Percentiles rank a stretch among this genome's conserved stretches.
Evolutionary conservation across 2,113 vertebrate species (phyloP).

Genomic region (Tympanuchus pallidicinctus): DNA sequence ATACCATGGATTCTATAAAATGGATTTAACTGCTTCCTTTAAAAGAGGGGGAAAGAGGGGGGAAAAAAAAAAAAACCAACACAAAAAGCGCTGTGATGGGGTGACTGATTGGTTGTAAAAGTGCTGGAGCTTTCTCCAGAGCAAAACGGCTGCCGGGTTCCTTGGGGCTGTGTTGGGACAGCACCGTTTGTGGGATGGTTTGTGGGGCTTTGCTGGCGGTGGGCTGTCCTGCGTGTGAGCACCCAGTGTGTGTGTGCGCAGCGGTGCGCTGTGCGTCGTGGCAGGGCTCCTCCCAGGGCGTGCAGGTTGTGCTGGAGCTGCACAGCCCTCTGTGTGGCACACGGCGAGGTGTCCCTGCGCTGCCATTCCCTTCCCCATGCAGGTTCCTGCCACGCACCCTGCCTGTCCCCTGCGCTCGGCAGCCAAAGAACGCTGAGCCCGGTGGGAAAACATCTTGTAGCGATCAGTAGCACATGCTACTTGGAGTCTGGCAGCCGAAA

Average conservation of each 20-base stretch:
- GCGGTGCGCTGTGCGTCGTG: no score
- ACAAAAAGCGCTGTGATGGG: slow-evolving; percentile 33
- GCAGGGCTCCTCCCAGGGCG: not conserved
- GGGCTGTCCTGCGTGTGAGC: not conserved
- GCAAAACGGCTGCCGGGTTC: slow-evolving; percentile 31
- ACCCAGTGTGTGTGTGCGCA: not conserved
- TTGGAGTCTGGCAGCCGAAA: slow-evolving; percentile 68
- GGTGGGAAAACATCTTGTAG: slow-evolving; percentile 61
- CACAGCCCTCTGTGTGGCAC: not conserved
- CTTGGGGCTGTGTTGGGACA: not conserved
- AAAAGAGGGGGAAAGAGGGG: not conserved
- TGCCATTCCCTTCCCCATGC: not conserved
- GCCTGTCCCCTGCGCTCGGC: not conserved
- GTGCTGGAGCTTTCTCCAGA: not conserved
- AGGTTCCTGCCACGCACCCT: not conserved
- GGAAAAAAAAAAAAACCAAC: not conserved
- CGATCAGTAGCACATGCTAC: slow-evolving; percentile 68
- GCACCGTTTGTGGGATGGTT: not conserved
- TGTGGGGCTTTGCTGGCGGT: no score
- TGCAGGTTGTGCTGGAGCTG: not conserved
- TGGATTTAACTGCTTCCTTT: slow-evolving; percentile 70
- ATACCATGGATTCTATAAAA: slow-evolving; percentile 72
- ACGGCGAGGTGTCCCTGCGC: not conserved
- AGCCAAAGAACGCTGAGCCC: not conserved
- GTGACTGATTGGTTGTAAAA: slow-evolving; percentile 66